These are phyloP conservation scores for Alligator sinensis DNA, from an alignment of 2,113 vertebrate genomes.

Conservation along the genomic window DNA sequence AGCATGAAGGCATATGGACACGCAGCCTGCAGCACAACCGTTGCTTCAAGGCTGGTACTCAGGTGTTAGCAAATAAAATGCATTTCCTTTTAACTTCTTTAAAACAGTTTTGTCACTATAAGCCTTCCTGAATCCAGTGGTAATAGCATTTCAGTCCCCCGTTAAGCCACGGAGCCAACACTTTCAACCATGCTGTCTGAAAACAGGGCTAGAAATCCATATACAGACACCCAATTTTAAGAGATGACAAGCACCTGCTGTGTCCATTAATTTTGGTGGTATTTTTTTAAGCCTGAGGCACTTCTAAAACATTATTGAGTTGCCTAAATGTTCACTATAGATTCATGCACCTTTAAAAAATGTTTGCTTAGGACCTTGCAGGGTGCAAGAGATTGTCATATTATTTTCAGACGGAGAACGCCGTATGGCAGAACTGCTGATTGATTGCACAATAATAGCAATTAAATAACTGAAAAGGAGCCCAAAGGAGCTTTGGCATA, in stretches of 20 bases:
- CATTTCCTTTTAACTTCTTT: neutral
- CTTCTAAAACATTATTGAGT: neutral
- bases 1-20: too few relatives aligned
- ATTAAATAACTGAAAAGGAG: neutral
- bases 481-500: neutral
- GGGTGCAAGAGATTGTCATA: neutral
- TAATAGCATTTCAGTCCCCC: neutral
- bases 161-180: neutral
- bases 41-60: fast-evolving
- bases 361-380: fast-evolving
- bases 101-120: neutral
- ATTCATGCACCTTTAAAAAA: neutral
- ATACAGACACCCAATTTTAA: neutral
- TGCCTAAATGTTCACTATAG: neutral
- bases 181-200: neutral
- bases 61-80: neutral
- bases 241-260: neutral
- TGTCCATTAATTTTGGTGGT: neutral
- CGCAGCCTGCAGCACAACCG: neutral
- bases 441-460: neutral
- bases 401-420: neutral
- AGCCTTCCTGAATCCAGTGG: neutral
- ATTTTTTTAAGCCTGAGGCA: neutral
- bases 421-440: neutral
- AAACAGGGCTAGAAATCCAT: neutral